Base-by-base conservation (phyloP, 2,888 invertebrate genomes). In the Ormyrus rosae region DNA sequence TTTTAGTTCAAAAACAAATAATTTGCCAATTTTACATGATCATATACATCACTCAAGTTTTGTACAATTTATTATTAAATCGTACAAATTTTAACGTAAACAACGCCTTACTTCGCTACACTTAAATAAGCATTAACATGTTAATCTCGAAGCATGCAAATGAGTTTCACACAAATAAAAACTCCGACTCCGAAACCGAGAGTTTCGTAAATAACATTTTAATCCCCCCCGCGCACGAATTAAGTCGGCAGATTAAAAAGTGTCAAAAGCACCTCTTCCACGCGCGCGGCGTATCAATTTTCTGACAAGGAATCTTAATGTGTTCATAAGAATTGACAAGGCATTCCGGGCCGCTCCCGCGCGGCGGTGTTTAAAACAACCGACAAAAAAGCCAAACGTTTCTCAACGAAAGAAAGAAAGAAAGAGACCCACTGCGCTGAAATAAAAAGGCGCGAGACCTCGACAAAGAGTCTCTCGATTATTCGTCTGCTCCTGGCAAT, bases 221-320 rank as follows among this genome's bases (percentile, higher is more conserved):
- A 74, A 80, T 74, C 74, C 68, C 34, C 34, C 19, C 19, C 19
- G 50, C 56, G 19, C 2, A 19, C 53, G 67, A 53, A 78, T 73
- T 34, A 56, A 72, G 55, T 55, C 46, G 65, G 75, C 63, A 80
- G 74, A 67, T 56, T 11, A n/a, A 34, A 55, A 61, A 77, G 72
- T 72, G 76, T 76, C 80, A 76, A 72, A 68, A 72, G 55, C 51
- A n/a, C 19, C 19, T 58, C 19, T 58, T 64, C 58, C 50, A 71
- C 60, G 19, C 69, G 19, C 69, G 65, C 45, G 7, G 53, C 72
- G 56, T 71, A 78, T 79, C 71, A 72, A 68, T 76, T 63, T 51
- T 67, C 75, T 45, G 79, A 79, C 81, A 56, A 73, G 79, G 60
- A 73, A 80, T 80, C 61, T 80, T 82, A 80, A 82, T 80, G 77